These are phyloP conservation scores for Peromyscus polionotus DNA, from an alignment of 2,113 vertebrate species.

Conservation along the genomic window DNA sequence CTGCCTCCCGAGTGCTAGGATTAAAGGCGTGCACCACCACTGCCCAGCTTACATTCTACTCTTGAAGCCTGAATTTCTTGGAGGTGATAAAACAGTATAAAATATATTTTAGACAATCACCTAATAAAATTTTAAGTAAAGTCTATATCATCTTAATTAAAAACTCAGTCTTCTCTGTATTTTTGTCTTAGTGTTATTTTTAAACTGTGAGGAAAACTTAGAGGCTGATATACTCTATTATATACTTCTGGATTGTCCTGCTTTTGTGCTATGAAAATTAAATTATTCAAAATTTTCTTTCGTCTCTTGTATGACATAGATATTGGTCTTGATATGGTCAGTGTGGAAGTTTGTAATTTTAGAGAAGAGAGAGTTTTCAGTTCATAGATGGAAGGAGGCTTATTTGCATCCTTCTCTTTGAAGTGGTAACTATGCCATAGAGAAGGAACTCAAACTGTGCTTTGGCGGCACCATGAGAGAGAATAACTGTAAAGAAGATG, in stretches of 20 bases:
- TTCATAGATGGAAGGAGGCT: background rate
- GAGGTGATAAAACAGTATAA: background rate
- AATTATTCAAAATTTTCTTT: constrained; percentile 21
- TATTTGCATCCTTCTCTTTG: background rate
- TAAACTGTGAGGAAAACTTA: background rate
- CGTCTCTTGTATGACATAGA: background rate
- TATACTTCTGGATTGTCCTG: background rate
- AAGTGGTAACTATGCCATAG: background rate
- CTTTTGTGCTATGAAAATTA: background rate
- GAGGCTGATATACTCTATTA: background rate
- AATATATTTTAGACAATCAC: background rate
- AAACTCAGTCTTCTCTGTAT: background rate
- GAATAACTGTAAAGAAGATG: background rate
- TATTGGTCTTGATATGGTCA: background rate
- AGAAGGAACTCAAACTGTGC: background rate
- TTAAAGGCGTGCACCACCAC: too few relatives aligned
- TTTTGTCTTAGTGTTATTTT: constrained; percentile 3
- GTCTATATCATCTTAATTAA: background rate
- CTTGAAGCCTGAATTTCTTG: constrained; percentile 29
- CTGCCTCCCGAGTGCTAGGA: too few relatives aligned
- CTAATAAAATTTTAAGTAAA: constrained; percentile 1
- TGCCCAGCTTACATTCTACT: background rate
- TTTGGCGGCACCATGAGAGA: background rate
- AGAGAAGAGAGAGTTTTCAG: background rate
- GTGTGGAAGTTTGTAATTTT: background rate